A percentile compares a stretch with the other conserved stretches of the same genome.
Conservation (phyloP, 2,888 invertebrate species). For the Megastigmus dorsalis region DNA sequence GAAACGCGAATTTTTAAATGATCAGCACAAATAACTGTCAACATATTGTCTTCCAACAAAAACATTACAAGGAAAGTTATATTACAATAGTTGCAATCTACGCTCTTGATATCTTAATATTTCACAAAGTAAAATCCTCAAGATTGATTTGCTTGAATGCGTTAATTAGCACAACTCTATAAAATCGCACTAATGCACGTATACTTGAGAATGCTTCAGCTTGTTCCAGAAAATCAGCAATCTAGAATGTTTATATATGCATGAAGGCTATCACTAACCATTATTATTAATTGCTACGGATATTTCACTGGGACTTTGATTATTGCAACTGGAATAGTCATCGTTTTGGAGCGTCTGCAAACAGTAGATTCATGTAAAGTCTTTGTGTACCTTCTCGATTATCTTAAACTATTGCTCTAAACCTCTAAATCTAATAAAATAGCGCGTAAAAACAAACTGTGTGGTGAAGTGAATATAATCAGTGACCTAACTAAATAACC, state of each 20-base stretch:
- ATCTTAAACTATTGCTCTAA: too few species aligned
- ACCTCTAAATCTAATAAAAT: background rate
- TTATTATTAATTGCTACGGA: background rate
- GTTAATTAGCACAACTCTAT: too few species aligned
- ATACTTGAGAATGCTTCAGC: too few species aligned
- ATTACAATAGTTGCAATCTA: too few species aligned
- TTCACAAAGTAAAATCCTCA: too few species aligned
- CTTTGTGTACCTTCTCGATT: conserved; percentile 8
- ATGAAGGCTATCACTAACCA: background rate
- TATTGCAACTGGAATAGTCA: conserved; percentile 5
- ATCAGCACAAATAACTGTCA: too few species aligned
- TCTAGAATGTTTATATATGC: background rate
- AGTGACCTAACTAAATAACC: background rate
- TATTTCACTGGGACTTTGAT: conserved; percentile 26
- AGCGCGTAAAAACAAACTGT: background rate
- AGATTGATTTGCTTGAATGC: too few species aligned
- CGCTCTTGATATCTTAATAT: too few species aligned
- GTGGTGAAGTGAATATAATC: background rate
- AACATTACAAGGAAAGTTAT: background rate
- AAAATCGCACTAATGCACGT: too few species aligned
- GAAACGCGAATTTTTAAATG: too few species aligned
- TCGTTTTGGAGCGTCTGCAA: conserved; percentile 2
- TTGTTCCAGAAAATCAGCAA: background rate
- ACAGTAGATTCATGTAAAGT: background rate
- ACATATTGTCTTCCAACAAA: too few species aligned